phyloP scores from a whole-genome alignment of 2,113 vertebrate genomes.

The Anolis sagrei region DNA sequence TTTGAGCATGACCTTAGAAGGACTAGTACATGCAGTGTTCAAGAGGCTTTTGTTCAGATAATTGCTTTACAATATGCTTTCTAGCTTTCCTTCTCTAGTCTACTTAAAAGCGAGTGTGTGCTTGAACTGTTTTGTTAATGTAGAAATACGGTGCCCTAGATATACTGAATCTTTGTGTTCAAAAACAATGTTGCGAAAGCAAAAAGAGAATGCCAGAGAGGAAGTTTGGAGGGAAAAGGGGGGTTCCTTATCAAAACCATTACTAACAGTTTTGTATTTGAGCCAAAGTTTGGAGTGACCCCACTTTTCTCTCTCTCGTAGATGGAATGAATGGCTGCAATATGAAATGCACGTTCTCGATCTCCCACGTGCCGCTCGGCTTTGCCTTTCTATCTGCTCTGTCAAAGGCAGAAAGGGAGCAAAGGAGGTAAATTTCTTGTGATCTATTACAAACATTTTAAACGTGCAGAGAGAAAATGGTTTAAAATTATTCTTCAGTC shows the following conservation, averaged over 20 bases:
- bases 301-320: slow-evolving; percentile 55
- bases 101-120: neutral
- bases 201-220: neutral
- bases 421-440: slow-evolving; percentile 88
- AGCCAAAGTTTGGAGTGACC: neutral
- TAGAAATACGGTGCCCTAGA: neutral
- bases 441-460: neutral
- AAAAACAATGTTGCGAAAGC: neutral
- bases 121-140: neutral
- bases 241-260: neutral
- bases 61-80: neutral
- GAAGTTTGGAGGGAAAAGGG: neutral
- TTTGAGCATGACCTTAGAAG: neutral
- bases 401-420: slow-evolving; percentile 97
- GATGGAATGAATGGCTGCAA: slow-evolving; percentile 96
- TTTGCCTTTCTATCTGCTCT: slow-evolving; percentile 98
- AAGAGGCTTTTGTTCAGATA: neutral
- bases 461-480: neutral
- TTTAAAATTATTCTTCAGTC: neutral
- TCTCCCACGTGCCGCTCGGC: slow-evolving; percentile 94
- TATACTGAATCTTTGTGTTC: neutral
- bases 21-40: neutral
- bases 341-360: slow-evolving; percentile 98
- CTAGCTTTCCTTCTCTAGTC: neutral
- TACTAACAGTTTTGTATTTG: neutral